Evolutionary conservation across 2,113 vertebrate species (phyloP).

Genomic region (Eleginops maclovinus): DNA sequence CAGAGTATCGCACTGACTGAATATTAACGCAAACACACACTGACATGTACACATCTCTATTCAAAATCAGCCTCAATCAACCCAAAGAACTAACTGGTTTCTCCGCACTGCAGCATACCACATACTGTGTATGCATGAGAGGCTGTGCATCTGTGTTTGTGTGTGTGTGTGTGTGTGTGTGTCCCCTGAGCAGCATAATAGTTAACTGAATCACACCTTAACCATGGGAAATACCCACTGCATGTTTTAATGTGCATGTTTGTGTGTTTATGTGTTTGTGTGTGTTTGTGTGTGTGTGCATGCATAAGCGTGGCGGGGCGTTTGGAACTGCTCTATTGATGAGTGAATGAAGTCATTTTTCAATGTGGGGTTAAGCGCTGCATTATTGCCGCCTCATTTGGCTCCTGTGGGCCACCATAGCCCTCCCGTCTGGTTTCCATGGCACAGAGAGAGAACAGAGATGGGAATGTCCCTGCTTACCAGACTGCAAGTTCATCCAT

Average conservation of each 20-base stretch:
- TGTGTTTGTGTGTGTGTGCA: conserved; percentile 56
- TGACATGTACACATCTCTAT: conserved; percentile 28
- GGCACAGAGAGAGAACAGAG: conserved; percentile 81
- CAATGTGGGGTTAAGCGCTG: conserved; percentile 83
- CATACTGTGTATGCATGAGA: conserved; percentile 60
- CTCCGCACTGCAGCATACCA: conserved; percentile 64
- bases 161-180: conserved; percentile 40
- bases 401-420: conserved; percentile 86
- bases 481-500: conserved; percentile 81
- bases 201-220: conserved; percentile 65
- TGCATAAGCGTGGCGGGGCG: conserved; percentile 81
- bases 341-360: conserved; percentile 87
- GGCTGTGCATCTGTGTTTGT: conserved; percentile 40
- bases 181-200: conserved; percentile 44
- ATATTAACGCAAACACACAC: conserved; percentile 32
- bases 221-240: conserved; percentile 68
- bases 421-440: conserved; percentile 85
- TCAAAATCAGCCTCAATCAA: conserved; percentile 37
- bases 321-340: conserved; percentile 83
- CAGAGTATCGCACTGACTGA: conserved; percentile 24
- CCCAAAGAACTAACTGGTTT: conserved; percentile 49
- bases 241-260: conserved; percentile 55
- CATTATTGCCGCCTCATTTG: conserved; percentile 88
- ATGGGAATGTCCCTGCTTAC: conserved; percentile 82
- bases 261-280: background rate